Base-by-base conservation (phyloP, 2,797 vertebrate genomes). In the Staurois parvus region DNA sequence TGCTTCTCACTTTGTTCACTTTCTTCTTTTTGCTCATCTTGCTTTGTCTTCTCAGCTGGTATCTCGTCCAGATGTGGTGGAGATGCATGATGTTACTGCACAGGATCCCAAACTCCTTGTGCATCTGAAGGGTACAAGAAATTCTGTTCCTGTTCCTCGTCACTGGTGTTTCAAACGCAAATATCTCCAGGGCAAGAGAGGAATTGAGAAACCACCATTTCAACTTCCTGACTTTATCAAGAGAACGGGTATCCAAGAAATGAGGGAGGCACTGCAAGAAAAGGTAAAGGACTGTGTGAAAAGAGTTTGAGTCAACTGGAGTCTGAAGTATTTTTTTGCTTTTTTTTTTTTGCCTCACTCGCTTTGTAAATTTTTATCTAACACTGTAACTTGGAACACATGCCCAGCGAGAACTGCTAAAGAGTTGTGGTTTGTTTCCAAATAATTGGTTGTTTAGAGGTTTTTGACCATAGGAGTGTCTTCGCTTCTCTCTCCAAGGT, bases 121-220 rank as follows among this genome's bases (percentile, higher is more conserved):
- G 11, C 97, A 98, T 90, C 94, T 99, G 11, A 99, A 99, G 91
- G 97, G 97, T 90, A 98, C 97, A 2, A 93, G 97, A 77, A 99
- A 99, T 93, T 98, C 97, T 0, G 97, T 99, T 76, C 98, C 98
- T 0, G 97, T 99, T 10, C 98, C 98, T 0, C 96, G 97, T 0
- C 97, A 99, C 90, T 98, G 98, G 98, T 98, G 97, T 93, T 99
- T 99, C 90, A 99, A 98, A 86, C 92, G 98, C 74, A 99, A 99
- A 88, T 99, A 99, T 77, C 94, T 99, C 70, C 98, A 99, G 92
- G 97, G 97, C 76, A 99, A 99, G 90, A 93, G 98, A 11, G 98
- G 98, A n/a, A 99, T 99, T 0, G 98, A 99, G 91, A 99, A 99
- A 84, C 97, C 97, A 0, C 98, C 98, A 0, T 99, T 99, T 3